A percentile compares a stretch with the other conserved stretches of the same genome.
Evolutionary conservation across 30 jellyfish, hydroid and myxozoan species (phyloP).

Genomic region (Aurelia sp.): DNA sequence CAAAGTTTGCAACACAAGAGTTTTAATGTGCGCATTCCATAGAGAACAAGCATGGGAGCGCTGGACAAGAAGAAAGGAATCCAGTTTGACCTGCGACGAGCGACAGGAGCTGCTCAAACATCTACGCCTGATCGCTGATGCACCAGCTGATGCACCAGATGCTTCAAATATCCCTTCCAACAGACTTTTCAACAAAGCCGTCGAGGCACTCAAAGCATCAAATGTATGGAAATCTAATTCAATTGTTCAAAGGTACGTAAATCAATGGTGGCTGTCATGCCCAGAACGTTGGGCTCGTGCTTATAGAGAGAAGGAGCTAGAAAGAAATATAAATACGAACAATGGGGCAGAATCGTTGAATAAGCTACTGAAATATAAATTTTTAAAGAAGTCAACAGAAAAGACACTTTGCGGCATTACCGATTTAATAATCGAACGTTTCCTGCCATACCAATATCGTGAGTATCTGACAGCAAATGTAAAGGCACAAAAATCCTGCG

Average conservation of each 20-base stretch:
- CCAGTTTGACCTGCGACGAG: slow-evolving; percentile 8
- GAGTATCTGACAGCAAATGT: slow-evolving; percentile 41
- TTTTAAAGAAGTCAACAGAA: slow-evolving; percentile 26
- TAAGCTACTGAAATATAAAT: slow-evolving; percentile 26
- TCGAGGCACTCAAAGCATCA: slow-evolving; percentile 24
- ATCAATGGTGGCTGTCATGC: slow-evolving; percentile 42
- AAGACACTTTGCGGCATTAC: slow-evolving; percentile 33
- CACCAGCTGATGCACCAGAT: slow-evolving; percentile 19
- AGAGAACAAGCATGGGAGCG: slow-evolving; percentile 65
- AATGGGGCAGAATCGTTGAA: slow-evolving; percentile 48
- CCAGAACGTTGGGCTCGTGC: slow-evolving; percentile 48
- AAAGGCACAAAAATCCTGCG: slow-evolving; percentile 12
- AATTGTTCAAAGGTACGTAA: slow-evolving; percentile 8
- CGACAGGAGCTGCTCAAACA: slow-evolving; percentile 31
- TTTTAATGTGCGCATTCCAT: slow-evolving; percentile 41
- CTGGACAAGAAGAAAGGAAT: slow-evolving; percentile 45
- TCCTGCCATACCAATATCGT: slow-evolving; percentile 25
- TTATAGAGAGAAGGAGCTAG: slow-evolving; percentile 25
- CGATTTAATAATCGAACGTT: slow-evolving; percentile 8
- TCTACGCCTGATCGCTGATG: slow-evolving; percentile 38
- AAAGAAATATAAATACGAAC: slow-evolving; percentile 40
- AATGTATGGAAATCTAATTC: slow-evolving; percentile 23
- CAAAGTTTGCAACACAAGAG: slow-evolving; percentile 19
- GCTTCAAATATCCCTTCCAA: slow-evolving; percentile 4
- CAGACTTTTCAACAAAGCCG: slow-evolving; percentile 18